These are phyloP conservation scores for Oreonectes daqikongensis DNA, from an alignment of 2,797 vertebrate species.

Conservation along the genomic window DNA sequence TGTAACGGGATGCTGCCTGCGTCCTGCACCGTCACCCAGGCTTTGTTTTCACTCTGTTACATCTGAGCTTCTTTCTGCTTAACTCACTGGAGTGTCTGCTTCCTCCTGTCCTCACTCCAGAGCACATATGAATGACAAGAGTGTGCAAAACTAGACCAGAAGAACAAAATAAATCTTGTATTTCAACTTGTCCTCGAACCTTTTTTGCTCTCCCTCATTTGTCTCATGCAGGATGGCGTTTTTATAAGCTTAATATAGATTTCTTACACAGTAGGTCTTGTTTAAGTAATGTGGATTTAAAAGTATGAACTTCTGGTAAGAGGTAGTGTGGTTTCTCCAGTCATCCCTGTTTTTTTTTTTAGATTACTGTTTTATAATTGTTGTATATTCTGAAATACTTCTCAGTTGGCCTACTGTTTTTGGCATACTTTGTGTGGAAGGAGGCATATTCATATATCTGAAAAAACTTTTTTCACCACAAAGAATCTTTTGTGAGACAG, in stretches of 20 bases:
- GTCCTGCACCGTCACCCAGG: neutral
- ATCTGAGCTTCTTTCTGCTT: slow-evolving; percentile 19
- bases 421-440: neutral
- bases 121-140: slow-evolving; percentile 5
- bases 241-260: too few relatives aligned
- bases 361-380: neutral
- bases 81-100: slow-evolving; percentile 18
- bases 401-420: too few relatives aligned
- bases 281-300: too few relatives aligned
- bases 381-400: neutral
- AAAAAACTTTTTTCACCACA: too few relatives aligned
- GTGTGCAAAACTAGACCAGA: slow-evolving; percentile 41
- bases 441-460: too few relatives aligned
- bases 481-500: too few relatives aligned
- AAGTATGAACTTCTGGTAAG: too few relatives aligned
- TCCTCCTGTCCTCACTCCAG: neutral
- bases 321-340: too few relatives aligned
- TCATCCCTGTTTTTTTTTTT: too few relatives aligned
- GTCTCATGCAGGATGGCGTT: neutral
- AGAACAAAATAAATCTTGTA: slow-evolving; percentile 16
- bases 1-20: slow-evolving; percentile 12
- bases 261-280: too few relatives aligned
- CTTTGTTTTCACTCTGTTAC: slow-evolving; percentile 34
- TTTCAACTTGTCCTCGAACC: neutral
- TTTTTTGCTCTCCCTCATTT: neutral